Percentiles rank a stretch among this genome's conserved stretches.
These are phyloP conservation scores for Anabas testudineus DNA, from an alignment of 2,797 vertebrate species.

Conservation along the genomic window DNA sequence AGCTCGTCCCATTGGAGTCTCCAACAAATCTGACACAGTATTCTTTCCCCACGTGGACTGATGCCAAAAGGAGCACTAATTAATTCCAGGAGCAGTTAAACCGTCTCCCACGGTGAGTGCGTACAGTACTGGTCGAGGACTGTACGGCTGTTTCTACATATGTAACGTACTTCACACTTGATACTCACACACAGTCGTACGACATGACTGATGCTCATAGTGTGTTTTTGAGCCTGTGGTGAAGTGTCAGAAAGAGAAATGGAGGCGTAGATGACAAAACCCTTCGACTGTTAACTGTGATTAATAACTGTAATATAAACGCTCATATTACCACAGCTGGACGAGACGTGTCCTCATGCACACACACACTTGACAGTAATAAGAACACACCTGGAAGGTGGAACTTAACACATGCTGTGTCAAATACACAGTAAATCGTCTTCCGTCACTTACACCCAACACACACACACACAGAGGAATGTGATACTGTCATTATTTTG, in stretches of 20 bases:
- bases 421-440: background rate
- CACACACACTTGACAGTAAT: background rate
- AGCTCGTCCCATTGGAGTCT: too few species aligned
- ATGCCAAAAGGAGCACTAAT: too few species aligned
- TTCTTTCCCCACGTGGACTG: too few species aligned
- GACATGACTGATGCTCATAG: background rate
- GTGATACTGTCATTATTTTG: background rate
- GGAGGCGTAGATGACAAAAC: background rate
- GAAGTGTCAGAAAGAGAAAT: constrained; percentile 5
- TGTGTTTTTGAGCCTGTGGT: constrained; percentile 1
- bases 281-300: constrained; percentile 12
- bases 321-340: constrained; percentile 29
- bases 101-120: too few species aligned
- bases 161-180: too few species aligned
- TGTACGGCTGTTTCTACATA: too few species aligned
- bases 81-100: too few species aligned
- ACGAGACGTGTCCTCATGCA: background rate
- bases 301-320: constrained; percentile 53
- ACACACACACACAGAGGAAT: background rate
- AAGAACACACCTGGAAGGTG: constrained; percentile 1
- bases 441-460: background rate
- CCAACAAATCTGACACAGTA: too few species aligned
- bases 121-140: too few species aligned
- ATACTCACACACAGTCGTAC: background rate
- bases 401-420: background rate